These are phyloP conservation scores for Lampris megalopsis DNA, from an alignment of 2,113 vertebrate species.

Conservation along the genomic window DNA sequence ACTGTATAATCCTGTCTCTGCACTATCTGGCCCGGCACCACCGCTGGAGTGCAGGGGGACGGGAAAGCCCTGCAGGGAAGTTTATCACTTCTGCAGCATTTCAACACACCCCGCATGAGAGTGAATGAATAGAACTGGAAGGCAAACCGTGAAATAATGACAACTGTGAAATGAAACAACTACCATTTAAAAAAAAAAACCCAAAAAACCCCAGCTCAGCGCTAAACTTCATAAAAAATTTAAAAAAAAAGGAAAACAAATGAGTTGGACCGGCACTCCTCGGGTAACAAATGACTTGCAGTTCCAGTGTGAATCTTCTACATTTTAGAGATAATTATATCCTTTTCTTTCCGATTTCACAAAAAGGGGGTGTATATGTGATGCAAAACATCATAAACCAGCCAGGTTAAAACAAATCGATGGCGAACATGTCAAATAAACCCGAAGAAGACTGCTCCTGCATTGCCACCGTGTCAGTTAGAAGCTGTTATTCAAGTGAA, in stretches of 20 bases:
- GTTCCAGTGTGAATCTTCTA: conserved; percentile 8
- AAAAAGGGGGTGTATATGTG: no score
- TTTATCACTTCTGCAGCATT: conserved; percentile 47
- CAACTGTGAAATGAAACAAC: no score
- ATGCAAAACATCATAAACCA: no score
- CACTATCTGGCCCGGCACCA: conserved; percentile 55
- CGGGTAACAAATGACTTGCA: background rate
- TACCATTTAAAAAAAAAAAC: no score
- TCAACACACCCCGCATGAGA: background rate
- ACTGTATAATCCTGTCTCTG: conserved; percentile 68
- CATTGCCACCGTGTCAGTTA: no score
- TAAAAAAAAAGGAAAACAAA: no score
- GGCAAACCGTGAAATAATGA: background rate
- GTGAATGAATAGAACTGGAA: background rate
- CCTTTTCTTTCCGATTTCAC: background rate
- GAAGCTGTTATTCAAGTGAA: no score
- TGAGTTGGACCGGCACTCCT: background rate
- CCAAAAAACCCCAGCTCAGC: no score
- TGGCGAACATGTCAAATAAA: no score
- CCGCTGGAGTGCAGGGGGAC: conserved; percentile 51
- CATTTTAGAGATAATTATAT: conserved; percentile 10
- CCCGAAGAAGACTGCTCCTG: no score
- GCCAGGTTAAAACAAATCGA: no score
- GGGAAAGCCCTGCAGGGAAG: conserved; percentile 46
- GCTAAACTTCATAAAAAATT: no score